These are phyloP conservation scores for Prorops nasuta DNA, from an alignment of 1,140 invertebrate genomes.

Conservation along the genomic window DNA sequence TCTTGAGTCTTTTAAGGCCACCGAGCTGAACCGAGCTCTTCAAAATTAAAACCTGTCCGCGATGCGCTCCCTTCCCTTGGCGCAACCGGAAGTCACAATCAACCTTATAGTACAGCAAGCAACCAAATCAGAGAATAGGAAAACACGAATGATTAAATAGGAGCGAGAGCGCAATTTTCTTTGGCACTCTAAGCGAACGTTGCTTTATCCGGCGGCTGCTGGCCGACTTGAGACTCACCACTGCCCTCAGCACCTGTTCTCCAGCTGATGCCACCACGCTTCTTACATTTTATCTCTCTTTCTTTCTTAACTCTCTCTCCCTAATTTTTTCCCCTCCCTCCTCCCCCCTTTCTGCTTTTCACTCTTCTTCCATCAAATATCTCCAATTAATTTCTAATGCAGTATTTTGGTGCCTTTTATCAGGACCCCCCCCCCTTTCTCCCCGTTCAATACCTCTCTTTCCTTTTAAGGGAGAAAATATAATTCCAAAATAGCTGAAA, in stretches of 20 bases:
- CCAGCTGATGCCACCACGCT: constrained; percentile 42
- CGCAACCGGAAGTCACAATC: too few relatives aligned
- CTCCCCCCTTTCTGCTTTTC: neutral
- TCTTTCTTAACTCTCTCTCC: constrained; percentile 5
- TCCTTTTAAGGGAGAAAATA: too few relatives aligned
- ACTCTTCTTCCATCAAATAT: too few relatives aligned
- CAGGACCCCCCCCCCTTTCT: neutral
- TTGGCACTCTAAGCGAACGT: too few relatives aligned
- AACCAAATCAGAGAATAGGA: too few relatives aligned
- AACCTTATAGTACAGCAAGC: too few relatives aligned
- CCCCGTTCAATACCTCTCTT: neutral
- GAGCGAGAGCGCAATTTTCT: neutral
- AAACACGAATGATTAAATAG: neutral
- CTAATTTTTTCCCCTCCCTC: neutral
- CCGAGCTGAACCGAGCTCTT: too few relatives aligned
- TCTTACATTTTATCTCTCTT: neutral
- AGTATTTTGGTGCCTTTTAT: too few relatives aligned
- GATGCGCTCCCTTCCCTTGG: too few relatives aligned
- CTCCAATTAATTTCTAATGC: too few relatives aligned
- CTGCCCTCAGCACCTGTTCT: constrained; percentile 50
- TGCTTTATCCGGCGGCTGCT: constrained; percentile 15
- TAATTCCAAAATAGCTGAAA: neutral
- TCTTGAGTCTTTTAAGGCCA: too few relatives aligned
- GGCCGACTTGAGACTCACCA: constrained; percentile 23
- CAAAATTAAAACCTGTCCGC: too few relatives aligned